Percentiles rank a stretch among this genome's conserved stretches.
Evolutionary conservation across 2,797 vertebrate genomes (phyloP).

Genomic region (Nannoperca obscura): DNA sequence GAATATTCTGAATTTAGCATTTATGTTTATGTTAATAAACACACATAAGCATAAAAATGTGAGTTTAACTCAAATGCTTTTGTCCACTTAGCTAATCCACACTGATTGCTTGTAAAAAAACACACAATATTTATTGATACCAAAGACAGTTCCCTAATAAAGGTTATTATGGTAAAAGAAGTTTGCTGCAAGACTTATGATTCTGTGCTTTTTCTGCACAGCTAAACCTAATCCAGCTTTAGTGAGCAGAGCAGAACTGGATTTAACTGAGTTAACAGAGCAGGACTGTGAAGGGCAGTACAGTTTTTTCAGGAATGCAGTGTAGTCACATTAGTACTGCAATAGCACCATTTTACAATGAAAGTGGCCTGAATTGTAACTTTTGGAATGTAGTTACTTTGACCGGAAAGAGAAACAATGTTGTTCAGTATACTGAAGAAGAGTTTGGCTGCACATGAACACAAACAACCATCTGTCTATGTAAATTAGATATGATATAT

Average conservation of each 20-base stretch:
- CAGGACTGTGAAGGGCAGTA: conserved; percentile 38
- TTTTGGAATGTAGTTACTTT: neutral
- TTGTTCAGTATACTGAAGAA: neutral
- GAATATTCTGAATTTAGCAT: conserved; percentile 11
- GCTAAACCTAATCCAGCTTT: conserved; percentile 55
- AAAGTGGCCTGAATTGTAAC: neutral
- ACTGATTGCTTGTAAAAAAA: conserved; percentile 20
- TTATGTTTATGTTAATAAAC: neutral
- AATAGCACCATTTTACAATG: neutral
- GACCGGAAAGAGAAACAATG: neutral
- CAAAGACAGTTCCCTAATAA: neutral
- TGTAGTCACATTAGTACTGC: conserved; percentile 6
- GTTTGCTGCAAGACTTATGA: conserved; percentile 35
- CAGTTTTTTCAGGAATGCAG: conserved; percentile 34
- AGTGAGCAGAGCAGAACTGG: conserved; percentile 41
- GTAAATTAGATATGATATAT: neutral
- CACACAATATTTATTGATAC: conserved; percentile 1
- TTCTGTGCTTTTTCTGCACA: conserved; percentile 32
- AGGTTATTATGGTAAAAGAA: conserved; percentile 20
- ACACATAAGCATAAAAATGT: neutral
- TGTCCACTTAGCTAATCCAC: neutral
- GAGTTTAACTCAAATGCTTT: neutral
- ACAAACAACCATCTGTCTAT: neutral
- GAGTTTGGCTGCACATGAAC: neutral
- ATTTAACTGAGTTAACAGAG: conserved; percentile 46